Evolutionary conservation across 2,113 vertebrate genomes (phyloP).

Genomic region (Chloebia gouldiae): DNA sequence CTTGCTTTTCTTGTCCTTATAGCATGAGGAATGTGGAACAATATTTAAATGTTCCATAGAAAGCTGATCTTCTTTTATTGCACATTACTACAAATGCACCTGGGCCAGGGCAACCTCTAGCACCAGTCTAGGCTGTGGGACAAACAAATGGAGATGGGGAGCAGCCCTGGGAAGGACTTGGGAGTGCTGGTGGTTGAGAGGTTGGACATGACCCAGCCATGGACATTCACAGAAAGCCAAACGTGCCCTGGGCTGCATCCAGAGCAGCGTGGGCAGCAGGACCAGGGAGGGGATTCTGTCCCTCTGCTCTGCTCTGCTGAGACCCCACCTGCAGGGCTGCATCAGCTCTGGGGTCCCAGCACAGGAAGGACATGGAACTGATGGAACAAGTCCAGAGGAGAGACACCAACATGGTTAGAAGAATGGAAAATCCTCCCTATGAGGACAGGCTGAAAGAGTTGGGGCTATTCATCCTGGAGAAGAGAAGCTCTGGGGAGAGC

Average conservation of each 20-base stretch:
- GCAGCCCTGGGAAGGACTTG: fast-evolving
- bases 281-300: background rate
- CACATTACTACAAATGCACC: background rate
- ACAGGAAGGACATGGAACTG: background rate
- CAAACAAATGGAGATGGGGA: background rate
- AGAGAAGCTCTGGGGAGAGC: too few relatives aligned
- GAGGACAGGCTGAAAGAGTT: too few relatives aligned
- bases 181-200: fast-evolving
- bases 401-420: background rate
- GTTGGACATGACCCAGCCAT: background rate
- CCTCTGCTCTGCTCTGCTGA: background rate
- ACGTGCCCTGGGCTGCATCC: background rate
- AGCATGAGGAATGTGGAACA: background rate
- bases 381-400: fast-evolving
- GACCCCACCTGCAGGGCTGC: background rate
- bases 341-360: background rate
- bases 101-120: background rate
- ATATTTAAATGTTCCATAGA: background rate
- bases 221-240: fast-evolving
- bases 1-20: background rate
- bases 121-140: background rate
- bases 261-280: background rate
- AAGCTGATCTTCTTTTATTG: background rate
- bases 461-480: too few relatives aligned
- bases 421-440: background rate